These are phyloP conservation scores for Notothenia rossii DNA, from an alignment of 2,113 vertebrate genomes.

Conservation along the genomic window DNA sequence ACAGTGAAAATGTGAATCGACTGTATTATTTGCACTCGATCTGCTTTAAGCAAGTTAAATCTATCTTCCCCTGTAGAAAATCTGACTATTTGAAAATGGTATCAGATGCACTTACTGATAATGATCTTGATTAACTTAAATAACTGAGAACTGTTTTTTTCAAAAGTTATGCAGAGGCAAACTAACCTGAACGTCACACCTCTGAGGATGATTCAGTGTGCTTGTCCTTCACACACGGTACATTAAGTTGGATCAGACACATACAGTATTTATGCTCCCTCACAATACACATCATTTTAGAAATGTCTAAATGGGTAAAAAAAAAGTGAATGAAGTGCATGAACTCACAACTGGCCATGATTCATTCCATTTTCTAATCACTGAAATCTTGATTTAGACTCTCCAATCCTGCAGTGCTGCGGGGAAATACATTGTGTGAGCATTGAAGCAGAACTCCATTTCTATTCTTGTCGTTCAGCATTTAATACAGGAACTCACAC, in stretches of 20 bases:
- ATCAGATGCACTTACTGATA: background rate
- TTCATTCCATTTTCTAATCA: slow-evolving; percentile 29
- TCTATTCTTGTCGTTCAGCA: slow-evolving; percentile 54
- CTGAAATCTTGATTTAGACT: slow-evolving; percentile 39
- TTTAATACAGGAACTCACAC: slow-evolving; percentile 38
- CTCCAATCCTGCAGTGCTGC: slow-evolving; percentile 24
- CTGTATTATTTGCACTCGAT: slow-evolving; percentile 49
- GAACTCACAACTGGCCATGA: slow-evolving; percentile 21
- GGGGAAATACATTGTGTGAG: slow-evolving; percentile 57
- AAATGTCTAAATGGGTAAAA: slow-evolving; percentile 16
- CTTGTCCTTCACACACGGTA: slow-evolving; percentile 11
- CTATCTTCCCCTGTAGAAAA: slow-evolving; percentile 1
- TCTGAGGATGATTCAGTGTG: slow-evolving; percentile 28
- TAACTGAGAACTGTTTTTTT: background rate
- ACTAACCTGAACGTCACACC: slow-evolving; percentile 21
- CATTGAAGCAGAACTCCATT: slow-evolving; percentile 51
- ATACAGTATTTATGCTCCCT: slow-evolving; percentile 22
- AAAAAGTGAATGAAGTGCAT: slow-evolving; percentile 8
- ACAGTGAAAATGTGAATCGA: slow-evolving; percentile 64
- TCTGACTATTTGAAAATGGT: slow-evolving; percentile 1
- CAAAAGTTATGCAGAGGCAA: slow-evolving; percentile 14
- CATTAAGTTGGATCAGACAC: slow-evolving; percentile 9
- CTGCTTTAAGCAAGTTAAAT: slow-evolving; percentile 53
- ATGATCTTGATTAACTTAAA: too few relatives aligned
- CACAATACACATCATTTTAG: slow-evolving; percentile 17